These are phyloP conservation scores for Acyrthosiphon pisum DNA, from an alignment of 1,140 invertebrate species.

Conservation along the genomic window DNA sequence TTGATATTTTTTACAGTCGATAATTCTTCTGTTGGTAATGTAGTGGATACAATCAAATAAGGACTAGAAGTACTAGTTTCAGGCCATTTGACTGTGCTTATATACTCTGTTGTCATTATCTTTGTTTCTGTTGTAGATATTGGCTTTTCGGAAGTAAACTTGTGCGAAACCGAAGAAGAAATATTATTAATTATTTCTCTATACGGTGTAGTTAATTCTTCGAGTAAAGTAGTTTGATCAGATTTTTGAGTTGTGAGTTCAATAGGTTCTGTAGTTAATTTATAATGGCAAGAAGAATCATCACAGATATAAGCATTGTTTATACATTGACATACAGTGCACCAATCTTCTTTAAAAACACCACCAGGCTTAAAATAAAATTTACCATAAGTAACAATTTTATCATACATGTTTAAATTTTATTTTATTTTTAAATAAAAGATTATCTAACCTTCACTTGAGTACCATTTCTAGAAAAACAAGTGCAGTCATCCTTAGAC, in stretches of 20 bases:
- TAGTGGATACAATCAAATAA: not conserved
- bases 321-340: slow-evolving; percentile 77
- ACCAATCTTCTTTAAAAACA: slow-evolving; percentile 67
- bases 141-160: not conserved
- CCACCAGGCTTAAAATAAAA: slow-evolving; percentile 67
- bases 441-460: slow-evolving; percentile 68
- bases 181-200: slow-evolving; percentile 52
- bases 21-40: not conserved
- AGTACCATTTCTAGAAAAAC: slow-evolving; percentile 69
- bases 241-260: slow-evolving; percentile 31
- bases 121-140: not conserved
- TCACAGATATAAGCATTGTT: slow-evolving; percentile 76
- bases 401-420: not conserved
- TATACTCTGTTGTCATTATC: not conserved
- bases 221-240: not conserved
- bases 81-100: slow-evolving; percentile 27
- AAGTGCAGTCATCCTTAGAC: slow-evolving; percentile 73
- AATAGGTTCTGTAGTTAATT: slow-evolving; percentile 42
- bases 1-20: not conserved
- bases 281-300: slow-evolving; percentile 64
- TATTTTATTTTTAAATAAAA: not conserved
- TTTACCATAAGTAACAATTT: slow-evolving; percentile 52
- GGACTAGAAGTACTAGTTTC: not conserved
- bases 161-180: not conserved
- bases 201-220: slow-evolving; percentile 36